Evolutionary conservation across 2,113 vertebrate genomes (phyloP), one percentile per base, ranked within the genome.

Genomic region (Electrona antarctica): DNA sequence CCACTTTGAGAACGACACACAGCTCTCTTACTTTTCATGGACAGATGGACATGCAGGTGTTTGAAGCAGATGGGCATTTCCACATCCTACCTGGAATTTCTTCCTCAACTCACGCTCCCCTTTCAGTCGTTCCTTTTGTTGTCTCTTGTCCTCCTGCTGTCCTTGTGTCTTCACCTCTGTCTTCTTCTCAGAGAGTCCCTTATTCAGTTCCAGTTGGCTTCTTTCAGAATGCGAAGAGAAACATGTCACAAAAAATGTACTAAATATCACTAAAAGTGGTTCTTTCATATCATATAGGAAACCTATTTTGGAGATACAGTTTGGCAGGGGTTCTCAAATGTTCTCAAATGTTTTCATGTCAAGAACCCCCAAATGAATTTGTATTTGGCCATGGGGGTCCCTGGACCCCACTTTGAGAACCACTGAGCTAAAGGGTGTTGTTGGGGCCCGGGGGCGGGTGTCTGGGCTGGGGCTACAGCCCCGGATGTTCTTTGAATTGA

Each of bases 1-100:
- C 1, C 33, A 41, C 33, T 41, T 41, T 41, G 3, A 41, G 3
- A 41, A 41, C 29, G 29, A 33, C 29, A 33, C 2, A 33, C 29
- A 33, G 29, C 29, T 33, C 29, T 58, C 49, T 58, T 58, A 58
- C 56, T 58, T 8, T 28, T 60, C 33, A 7, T 7, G 41, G 60
- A 41, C 4, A 45, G 12, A 8, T 52, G n/a, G n/a, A 28, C 48
- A 21, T 7, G 47, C 21, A 21, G 21, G 60, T 63, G 4, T 45
- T 41, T 45, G 13, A 10, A 7, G 21, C 57, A 63, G 60, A 13
- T 49, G 12, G 46, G 50, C 10, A 47, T 47, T 46, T 9, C 11
- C 49, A 0, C 61, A n/a, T 5, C 15, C 56, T 64, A 94, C 93
- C 90, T 93, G 90, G 72, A 94, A 94, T 64, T 83, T 94, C 67